A percentile compares a stretch with the other conserved stretches of the same genome.
These are phyloP conservation scores for Labrus mixtus DNA, from an alignment of 2,113 vertebrate genomes.

Conservation along the genomic window DNA sequence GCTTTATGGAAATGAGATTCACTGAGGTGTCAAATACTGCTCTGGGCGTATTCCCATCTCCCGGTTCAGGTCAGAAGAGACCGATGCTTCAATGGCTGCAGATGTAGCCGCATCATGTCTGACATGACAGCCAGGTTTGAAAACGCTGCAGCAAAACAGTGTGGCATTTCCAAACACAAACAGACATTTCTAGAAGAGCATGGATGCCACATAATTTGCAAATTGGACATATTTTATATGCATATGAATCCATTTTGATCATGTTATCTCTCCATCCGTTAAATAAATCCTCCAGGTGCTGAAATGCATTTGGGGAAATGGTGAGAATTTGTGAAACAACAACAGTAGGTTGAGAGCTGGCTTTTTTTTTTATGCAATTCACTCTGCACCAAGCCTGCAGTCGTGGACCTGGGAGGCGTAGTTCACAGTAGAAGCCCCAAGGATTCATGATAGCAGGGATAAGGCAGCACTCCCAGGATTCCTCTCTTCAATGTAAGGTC, in stretches of 20 bases:
- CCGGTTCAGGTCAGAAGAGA: conserved; percentile 70
- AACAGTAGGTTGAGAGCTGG: conserved; percentile 45
- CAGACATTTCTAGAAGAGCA: conserved; percentile 21
- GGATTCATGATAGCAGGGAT: conserved; percentile 47
- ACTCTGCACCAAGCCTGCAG: conserved; percentile 50
- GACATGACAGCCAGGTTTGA: conserved; percentile 64
- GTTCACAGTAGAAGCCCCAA: conserved; percentile 35
- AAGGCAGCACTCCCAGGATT: conserved; percentile 28
- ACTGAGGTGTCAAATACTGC: conserved; percentile 75
- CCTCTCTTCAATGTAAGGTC: conserved; percentile 26
- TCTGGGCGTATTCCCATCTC: conserved; percentile 69
- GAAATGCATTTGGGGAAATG: conserved; percentile 47
- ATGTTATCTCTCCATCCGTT: conserved; percentile 54
- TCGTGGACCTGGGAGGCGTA: conserved; percentile 39
- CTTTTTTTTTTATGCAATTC: conserved; percentile 64
- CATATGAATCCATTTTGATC: conserved; percentile 30
- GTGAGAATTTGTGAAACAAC: conserved; percentile 41
- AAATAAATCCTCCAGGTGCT: conserved; percentile 57
- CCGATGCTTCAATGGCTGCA: conserved; percentile 59
- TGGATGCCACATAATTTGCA: conserved; percentile 7
- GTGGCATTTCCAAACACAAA: conserved; percentile 12
- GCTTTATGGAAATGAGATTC: conserved; percentile 76
- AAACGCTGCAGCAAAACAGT: conserved; percentile 48
- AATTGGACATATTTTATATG: conserved; percentile 22
- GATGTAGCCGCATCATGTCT: conserved; percentile 61